A percentile compares a stretch with the other conserved stretches of the same genome.
Evolutionary conservation across 2,888 invertebrate genomes (phyloP).

Genomic region (Dascillus cervinus): DNA sequence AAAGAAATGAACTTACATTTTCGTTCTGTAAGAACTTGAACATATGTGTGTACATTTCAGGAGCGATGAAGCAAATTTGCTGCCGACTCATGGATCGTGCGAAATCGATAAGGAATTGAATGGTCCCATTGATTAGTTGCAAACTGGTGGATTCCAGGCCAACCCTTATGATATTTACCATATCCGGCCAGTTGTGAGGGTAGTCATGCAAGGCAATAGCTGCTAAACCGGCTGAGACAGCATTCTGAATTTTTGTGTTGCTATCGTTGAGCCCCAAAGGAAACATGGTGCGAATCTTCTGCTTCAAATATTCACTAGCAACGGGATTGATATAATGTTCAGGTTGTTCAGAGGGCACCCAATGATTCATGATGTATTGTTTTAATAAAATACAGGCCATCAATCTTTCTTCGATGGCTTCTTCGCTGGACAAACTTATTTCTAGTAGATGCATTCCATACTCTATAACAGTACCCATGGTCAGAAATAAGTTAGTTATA

Average conservation of each 20-base stretch:
- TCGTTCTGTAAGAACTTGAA: neutral
- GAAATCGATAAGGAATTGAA: no score
- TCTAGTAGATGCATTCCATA: conserved; percentile 18
- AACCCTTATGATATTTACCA: conserved; percentile 9
- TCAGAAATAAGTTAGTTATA: conserved; percentile 4
- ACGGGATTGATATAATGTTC: conserved; percentile 13
- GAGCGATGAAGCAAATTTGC: no score
- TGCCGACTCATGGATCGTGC: no score
- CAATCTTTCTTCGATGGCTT: conserved; percentile 19
- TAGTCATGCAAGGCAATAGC: conserved; percentile 15
- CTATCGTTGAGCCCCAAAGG: conserved; percentile 14
- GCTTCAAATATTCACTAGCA: conserved; percentile 13
- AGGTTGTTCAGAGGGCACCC: conserved; percentile 10
- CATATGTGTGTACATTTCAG: neutral
- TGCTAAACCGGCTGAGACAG: conserved; percentile 14
- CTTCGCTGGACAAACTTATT: conserved; percentile 17
- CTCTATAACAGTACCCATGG: conserved; percentile 9
- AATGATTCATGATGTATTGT: conserved; percentile 16
- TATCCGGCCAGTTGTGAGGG: conserved; percentile 14
- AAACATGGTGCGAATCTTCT: conserved; percentile 13
- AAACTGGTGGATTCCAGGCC: no score
- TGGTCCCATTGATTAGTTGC: no score
- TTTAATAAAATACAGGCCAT: conserved; percentile 18
- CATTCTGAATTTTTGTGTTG: conserved; percentile 11
- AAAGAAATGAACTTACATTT: neutral